Conservation (phyloP, 2,797 vertebrate species). For the Pempheris klunzingeri region DNA sequence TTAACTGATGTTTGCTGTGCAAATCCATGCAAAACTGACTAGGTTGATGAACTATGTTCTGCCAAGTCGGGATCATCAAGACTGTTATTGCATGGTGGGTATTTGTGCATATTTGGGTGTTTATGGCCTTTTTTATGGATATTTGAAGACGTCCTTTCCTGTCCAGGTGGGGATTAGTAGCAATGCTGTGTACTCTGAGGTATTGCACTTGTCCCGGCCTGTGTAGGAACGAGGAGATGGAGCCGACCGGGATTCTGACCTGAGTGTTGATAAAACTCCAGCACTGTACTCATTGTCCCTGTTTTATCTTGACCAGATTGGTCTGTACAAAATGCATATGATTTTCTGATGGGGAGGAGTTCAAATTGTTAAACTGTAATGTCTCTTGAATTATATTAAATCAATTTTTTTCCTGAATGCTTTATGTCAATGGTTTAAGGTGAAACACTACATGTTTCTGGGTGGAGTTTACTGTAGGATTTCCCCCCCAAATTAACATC, state of each 20-base stretch:
- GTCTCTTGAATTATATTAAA: conserved; percentile 27
- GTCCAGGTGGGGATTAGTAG: conserved; percentile 98
- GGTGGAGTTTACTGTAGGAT: no score
- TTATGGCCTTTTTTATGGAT: background rate
- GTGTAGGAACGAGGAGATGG: conserved; percentile 93
- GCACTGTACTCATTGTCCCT: background rate
- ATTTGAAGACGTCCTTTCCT: conserved; percentile 88
- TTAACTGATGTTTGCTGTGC: conserved; percentile 92
- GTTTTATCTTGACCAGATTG: background rate
- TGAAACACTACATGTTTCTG: background rate
- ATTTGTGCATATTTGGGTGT: background rate
- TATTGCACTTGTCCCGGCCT: conserved; percentile 99
- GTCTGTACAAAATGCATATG: background rate
- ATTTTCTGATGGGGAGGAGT: background rate
- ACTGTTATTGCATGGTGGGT: background rate
- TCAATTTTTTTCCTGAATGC: background rate
- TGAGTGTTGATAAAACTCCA: background rate
- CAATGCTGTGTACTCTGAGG: conserved; percentile 95
- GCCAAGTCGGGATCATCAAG: background rate
- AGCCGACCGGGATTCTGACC: conserved; percentile 21
- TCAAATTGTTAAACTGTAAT: conserved; percentile 12
- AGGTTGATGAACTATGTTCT: conserved; percentile 83
- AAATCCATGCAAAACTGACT: conserved; percentile 99
- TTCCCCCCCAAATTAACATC: no score
- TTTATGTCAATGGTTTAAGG: background rate